phyloP scores from a whole-genome alignment of 1,140 invertebrate genomes.

The Formica selysi region DNA sequence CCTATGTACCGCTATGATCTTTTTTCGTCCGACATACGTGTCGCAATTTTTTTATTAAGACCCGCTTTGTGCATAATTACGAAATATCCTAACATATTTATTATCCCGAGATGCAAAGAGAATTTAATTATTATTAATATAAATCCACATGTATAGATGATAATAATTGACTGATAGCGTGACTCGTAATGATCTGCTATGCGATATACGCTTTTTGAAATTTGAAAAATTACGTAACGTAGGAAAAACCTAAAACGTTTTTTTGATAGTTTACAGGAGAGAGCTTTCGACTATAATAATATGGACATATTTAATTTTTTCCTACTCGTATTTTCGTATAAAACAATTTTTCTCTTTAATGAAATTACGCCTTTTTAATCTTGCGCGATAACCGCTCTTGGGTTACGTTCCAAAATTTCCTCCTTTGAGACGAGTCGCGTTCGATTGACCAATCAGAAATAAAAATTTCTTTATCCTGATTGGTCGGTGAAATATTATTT shows the following conservation, averaged over 20 bases:
- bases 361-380: neutral
- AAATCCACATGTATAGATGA: neutral
- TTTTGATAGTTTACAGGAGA: neutral
- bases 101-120: neutral
- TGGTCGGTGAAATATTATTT: too few relatives aligned
- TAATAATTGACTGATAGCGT: neutral
- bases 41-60: conserved; percentile 9
- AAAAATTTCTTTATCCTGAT: neutral
- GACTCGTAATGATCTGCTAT: conserved; percentile 2
- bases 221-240: neutral
- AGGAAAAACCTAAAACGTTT: neutral
- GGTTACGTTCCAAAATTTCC: too few relatives aligned
- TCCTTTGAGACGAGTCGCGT: too few relatives aligned
- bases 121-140: neutral
- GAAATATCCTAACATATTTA: neutral
- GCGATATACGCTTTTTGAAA: conserved; percentile 17
- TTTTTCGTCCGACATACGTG: neutral
- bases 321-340: neutral
- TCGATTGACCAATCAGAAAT: too few relatives aligned
- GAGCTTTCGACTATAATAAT: neutral
- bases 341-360: neutral
- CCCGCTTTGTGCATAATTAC: conserved; percentile 20
- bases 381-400: too few relatives aligned
- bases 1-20: neutral
- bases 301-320: too few relatives aligned